These are phyloP conservation scores for Alectoris magna DNA, from an alignment of 2,797 vertebrate species.

Conservation along the genomic window DNA sequence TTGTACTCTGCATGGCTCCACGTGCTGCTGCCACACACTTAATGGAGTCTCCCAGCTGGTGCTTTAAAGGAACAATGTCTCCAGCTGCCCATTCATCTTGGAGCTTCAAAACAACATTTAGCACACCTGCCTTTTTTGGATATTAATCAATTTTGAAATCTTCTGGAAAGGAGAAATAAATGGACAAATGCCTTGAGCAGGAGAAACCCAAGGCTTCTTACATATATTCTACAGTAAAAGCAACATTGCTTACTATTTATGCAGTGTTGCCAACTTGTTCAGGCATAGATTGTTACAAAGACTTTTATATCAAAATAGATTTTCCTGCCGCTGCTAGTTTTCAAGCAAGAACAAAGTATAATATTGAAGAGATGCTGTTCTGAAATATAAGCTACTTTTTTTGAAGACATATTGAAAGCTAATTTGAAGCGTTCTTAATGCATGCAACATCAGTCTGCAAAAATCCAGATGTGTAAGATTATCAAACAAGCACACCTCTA, in stretches of 20 bases:
- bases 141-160: slow-evolving; percentile 68
- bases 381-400: slow-evolving; percentile 20
- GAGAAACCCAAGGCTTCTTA: slow-evolving; percentile 41
- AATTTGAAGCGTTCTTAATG: slow-evolving; percentile 48
- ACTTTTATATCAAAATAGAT: background rate
- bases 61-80: slow-evolving; percentile 54
- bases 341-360: slow-evolving; percentile 16
- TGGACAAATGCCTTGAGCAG: slow-evolving; percentile 39
- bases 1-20: slow-evolving; percentile 33
- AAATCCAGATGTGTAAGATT: background rate
- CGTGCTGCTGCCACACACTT: slow-evolving; percentile 59
- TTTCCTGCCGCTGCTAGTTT: slow-evolving; percentile 29
- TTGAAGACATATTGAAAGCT: background rate
- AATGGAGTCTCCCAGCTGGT: slow-evolving; percentile 70
- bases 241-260: slow-evolving; percentile 69
- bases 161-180: slow-evolving; percentile 70
- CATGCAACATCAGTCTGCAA: background rate
- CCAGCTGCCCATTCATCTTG: slow-evolving; percentile 65
- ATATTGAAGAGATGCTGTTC: slow-evolving; percentile 10
- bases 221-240: slow-evolving; percentile 58
- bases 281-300: slow-evolving; percentile 11
- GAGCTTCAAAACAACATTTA: slow-evolving; percentile 71
- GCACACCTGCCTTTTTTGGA: slow-evolving; percentile 61
- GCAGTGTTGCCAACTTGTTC: background rate
- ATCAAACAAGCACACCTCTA: background rate